These are phyloP conservation scores for Heliconius cydno DNA, from an alignment of 2,888 invertebrate genomes.

Conservation along the genomic window DNA sequence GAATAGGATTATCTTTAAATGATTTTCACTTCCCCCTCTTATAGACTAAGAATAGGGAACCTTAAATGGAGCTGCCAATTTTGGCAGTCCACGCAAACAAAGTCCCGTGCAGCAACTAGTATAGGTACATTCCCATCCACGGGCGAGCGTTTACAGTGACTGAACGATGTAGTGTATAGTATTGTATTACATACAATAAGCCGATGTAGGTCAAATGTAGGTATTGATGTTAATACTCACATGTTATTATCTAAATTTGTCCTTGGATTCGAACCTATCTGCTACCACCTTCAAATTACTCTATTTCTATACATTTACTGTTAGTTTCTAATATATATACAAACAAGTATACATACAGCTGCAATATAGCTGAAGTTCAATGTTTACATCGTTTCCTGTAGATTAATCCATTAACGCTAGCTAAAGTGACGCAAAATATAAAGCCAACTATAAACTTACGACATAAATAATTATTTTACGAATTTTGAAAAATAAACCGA, in stretches of 20 bases:
- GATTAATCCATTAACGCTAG: constrained; percentile 29
- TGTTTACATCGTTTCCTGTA: constrained; percentile 19
- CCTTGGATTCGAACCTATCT: neutral
- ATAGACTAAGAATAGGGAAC: too few relatives aligned
- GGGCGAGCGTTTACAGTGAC: neutral
- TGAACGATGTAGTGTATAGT: neutral
- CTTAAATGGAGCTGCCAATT: too few relatives aligned
- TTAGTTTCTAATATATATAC: neutral
- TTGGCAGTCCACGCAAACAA: too few relatives aligned
- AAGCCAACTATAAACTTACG: constrained; percentile 11
- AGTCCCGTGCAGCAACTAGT: too few relatives aligned
- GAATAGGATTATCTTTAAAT: too few relatives aligned
- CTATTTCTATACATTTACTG: neutral
- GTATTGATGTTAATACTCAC: neutral
- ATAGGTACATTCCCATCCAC: neutral
- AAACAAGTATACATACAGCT: neutral
- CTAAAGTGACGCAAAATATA: constrained; percentile 24
- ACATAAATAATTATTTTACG: neutral
- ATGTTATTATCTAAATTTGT: neutral
- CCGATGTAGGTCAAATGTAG: neutral
- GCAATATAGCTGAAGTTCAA: constrained; percentile 9
- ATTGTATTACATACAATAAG: neutral
- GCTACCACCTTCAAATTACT: neutral
- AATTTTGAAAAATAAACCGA: neutral
- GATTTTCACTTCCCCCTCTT: too few relatives aligned